Base-by-base conservation (phyloP, 2,797 vertebrate genomes). In the Sylvilagus floridanus region DNA sequence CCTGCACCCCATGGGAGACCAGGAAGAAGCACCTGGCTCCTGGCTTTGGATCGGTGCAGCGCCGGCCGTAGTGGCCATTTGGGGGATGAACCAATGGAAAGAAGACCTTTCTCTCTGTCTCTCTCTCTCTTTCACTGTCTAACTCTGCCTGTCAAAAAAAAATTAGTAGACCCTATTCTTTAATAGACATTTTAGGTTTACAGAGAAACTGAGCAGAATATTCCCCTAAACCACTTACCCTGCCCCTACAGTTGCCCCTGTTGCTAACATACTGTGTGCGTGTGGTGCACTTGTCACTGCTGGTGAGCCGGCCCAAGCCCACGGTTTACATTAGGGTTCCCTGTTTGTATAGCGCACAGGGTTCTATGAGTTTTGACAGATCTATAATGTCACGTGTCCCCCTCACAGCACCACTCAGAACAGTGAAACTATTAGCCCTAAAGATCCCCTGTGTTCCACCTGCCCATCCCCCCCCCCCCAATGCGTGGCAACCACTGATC, bases 81-180 rank as follows among this genome's bases (percentile, higher is more conserved):
- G 42, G 42, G 42, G 42, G 8, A 7, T 42, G 42, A 42, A 42
- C 42, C 42, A 42, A 42, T 42, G 42, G 42, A 42, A 42, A 42
- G 42, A 42, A 42, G 42, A 42, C 42, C 42, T 42, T 42, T 42
- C 8, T 42, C 37, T 37, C 37, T 37, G 37, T 37, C 4, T 37
- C 37, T 37, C 37, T 37, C 42, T 42, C 42, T 42, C 42, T 42
- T 7, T 42, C 42, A 8, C 42, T 42, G 42, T 42, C 42, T 42
- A 42, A 42, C 42, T 42, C 42, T 42, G 42, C 8, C 42, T 42
- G 42, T 42, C 42, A 42, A 42, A 42, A 42, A 60, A 78, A 81
- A 95, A 63, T 47, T n/a, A 94, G 66, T 32, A 79, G 37, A 71
- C 68, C 90, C 86, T 75, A 63, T 84, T 81, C 75, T 86, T 81